phyloP scores from a whole-genome alignment of 2,797 vertebrate species.

The Pseudochaenichthys georgianus region DNA sequence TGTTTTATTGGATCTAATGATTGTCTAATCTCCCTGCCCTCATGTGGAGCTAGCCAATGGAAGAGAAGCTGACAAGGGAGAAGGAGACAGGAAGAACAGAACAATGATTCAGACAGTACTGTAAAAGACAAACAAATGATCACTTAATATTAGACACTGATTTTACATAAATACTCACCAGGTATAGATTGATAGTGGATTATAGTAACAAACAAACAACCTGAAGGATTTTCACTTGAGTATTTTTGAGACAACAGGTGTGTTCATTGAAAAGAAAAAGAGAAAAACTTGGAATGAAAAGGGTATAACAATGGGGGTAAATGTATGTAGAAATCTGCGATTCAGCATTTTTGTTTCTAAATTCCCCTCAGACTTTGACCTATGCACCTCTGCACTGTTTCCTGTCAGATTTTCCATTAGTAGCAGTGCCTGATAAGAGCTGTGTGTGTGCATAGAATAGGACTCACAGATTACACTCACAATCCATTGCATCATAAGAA shows the following conservation, averaged over 20 bases:
- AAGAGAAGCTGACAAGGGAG: slow-evolving; percentile 34
- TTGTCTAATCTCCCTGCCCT: slow-evolving; percentile 85
- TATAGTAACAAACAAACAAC: background rate
- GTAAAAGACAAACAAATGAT: slow-evolving; percentile 23
- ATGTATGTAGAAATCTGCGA: slow-evolving; percentile 19
- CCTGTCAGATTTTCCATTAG: slow-evolving; percentile 70
- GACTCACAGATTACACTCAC: slow-evolving; percentile 39
- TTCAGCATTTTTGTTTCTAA: slow-evolving; percentile 35
- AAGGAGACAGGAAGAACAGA: slow-evolving; percentile 46
- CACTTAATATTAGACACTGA: background rate
- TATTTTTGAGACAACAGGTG: background rate
- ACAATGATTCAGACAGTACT: slow-evolving; percentile 26
- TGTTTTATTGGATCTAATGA: slow-evolving; percentile 90
- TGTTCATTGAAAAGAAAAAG: slow-evolving; percentile 1
- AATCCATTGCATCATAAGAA: slow-evolving; percentile 41
- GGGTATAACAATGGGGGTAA: fast-evolving
- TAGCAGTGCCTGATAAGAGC: slow-evolving; percentile 66
- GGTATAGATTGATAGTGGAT: background rate
- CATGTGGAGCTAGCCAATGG: slow-evolving; percentile 59
- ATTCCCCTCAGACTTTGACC: slow-evolving; percentile 78
- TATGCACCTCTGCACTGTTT: slow-evolving; percentile 53
- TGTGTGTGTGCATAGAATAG: slow-evolving; percentile 35
- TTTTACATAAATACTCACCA: slow-evolving; percentile 7
- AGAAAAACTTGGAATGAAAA: background rate
- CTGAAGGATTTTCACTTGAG: background rate